Evolutionary conservation across 2,113 vertebrate species (phyloP), one percentile per base, ranked within the genome.

Genomic region (Trematocara unimaculatum): DNA sequence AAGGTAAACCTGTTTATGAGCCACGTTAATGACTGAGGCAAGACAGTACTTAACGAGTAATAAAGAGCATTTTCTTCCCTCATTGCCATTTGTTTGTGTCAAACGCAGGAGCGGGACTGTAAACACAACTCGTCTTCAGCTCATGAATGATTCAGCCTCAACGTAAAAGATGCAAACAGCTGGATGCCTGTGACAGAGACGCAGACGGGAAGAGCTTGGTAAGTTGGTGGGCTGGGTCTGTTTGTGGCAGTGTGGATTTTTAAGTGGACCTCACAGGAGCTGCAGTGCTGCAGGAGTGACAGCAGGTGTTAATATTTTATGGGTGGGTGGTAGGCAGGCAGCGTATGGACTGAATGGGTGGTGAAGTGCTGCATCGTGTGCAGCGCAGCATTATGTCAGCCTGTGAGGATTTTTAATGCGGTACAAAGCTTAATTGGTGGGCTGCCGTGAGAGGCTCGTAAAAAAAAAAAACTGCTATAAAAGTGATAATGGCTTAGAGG

Each of bases 341-440:
- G 72, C 5, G 26, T 33, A 12, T 42, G 62, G 84, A 81, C 82
- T 83, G 87, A 86, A 56, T 79, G 42, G 84, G 67, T 5, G 35
- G 15, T 31, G 81, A 58, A 62, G 72, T 20, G 60, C 29, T 86
- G 70, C 82, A 82, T 77, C 26, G 55, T 78, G 54, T 84, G 91
- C 83, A 85, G 89, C 47, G 3, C 84, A 86, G 84, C 87, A 89
- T 90, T 85, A 70, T 90, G 82, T 92, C 90, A 84, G 85, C 47
- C 42, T 60, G 60, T 47, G 55, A 85, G 55, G 80, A 84, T 77
- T 88, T 93, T 93, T 93, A 94, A 95, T 93, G 89, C 78, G 84
- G 81, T 91, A 79, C 89, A 93, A 62, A 86, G 87, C 90, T 87
- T 93, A 94, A 94, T 93, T 93, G 92, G 91, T 91, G 85, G 90